Percentiles rank a stretch among this genome's conserved stretches.
phyloP scores from a whole-genome alignment of 2,113 vertebrate genomes.

The Sclerurus mexicanus region DNA sequence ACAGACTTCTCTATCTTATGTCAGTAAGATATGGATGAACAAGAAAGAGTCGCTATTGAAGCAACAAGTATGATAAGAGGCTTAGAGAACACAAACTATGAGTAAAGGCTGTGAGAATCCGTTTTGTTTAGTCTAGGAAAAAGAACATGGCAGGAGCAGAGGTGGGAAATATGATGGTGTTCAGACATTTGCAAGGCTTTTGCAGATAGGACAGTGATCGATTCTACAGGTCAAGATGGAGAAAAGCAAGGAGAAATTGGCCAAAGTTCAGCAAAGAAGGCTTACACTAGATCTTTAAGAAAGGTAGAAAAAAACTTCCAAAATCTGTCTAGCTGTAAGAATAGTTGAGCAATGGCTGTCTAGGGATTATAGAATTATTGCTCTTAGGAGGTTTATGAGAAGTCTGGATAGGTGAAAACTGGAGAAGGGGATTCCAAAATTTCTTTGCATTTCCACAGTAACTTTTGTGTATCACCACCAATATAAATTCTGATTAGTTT shows the following conservation, averaged over 20 bases:
- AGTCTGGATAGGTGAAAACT: background rate
- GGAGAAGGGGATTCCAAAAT: background rate
- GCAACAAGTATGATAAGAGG: background rate
- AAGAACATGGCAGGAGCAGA: background rate
- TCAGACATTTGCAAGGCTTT: background rate
- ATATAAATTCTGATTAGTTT: background rate
- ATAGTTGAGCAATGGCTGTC: background rate
- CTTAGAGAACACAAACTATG: background rate
- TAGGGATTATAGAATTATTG: background rate
- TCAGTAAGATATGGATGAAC: background rate
- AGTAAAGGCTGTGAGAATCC: background rate
- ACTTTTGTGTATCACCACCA: background rate
- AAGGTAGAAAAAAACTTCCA: accelerated
- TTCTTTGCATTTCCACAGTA: background rate
- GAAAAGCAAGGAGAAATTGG: background rate
- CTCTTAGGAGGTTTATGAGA: background rate
- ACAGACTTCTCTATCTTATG: background rate
- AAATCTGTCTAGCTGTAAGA: background rate
- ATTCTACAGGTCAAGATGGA: background rate
- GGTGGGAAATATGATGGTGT: background rate
- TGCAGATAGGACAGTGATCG: background rate
- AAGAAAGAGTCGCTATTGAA: background rate
- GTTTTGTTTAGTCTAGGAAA: slow-evolving; percentile 43
- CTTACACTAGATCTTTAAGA: background rate
- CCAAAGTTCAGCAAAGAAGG: background rate